A percentile compares a stretch with the other conserved stretches of the same genome.
phyloP scores from a whole-genome alignment of 2,113 vertebrate species.

The Semnornis frantzii region DNA sequence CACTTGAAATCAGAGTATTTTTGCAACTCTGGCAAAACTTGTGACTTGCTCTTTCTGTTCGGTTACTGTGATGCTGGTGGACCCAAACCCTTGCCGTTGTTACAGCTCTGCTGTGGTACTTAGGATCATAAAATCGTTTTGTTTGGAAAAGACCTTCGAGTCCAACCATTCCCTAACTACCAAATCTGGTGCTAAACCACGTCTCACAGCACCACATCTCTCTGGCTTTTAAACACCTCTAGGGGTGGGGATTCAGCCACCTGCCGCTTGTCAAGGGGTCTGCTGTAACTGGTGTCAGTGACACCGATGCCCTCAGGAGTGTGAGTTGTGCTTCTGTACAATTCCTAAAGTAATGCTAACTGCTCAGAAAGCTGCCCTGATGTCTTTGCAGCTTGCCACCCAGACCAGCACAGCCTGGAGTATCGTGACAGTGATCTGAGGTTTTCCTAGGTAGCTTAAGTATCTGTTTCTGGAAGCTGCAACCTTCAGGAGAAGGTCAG shows the following conservation, averaged over 20 bases:
- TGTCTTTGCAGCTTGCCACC: not conserved
- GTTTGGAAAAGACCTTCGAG: too few relatives aligned
- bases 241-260: too few relatives aligned
- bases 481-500: constrained; percentile 20
- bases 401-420: not conserved
- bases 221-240: too few relatives aligned
- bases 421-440: not conserved
- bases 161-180: too few relatives aligned
- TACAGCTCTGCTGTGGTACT: accelerated
- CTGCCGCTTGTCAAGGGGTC: not conserved
- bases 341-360: not conserved
- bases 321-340: not conserved
- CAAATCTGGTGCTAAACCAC: too few relatives aligned
- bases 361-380: accelerated
- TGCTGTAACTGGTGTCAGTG: not conserved
- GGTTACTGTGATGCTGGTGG: not conserved
- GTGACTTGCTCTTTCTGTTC: not conserved
- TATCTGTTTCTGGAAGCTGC: not conserved
- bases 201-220: too few relatives aligned
- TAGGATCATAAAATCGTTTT: too few relatives aligned
- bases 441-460: not conserved
- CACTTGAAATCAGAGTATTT: not conserved
- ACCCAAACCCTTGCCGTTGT: not conserved
- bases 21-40: not conserved
- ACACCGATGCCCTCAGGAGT: not conserved